A percentile compares a stretch with the other conserved stretches of the same genome.
Conservation (phyloP, 2,797 vertebrate genomes). For the Typhlichthys eigenmanni region DNA sequence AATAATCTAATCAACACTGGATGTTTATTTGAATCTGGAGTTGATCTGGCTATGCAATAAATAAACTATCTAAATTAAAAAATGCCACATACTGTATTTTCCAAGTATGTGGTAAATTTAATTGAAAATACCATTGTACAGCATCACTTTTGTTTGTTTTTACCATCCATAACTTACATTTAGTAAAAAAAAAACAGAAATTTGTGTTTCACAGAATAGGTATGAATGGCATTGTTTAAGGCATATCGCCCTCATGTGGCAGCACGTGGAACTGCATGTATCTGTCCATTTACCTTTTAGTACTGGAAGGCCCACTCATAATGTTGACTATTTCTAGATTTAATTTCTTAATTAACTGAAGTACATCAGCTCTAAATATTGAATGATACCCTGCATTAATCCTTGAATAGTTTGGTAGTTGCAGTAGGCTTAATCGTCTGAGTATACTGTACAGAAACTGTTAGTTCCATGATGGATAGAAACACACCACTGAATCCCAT, state of each 20-base stretch:
- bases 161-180: constrained; percentile 53
- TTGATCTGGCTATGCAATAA: constrained; percentile 59
- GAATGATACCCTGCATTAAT: constrained; percentile 23
- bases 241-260: constrained; percentile 44
- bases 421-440: no score
- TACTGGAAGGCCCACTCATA: no score
- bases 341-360: constrained; percentile 3
- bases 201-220: constrained; percentile 21
- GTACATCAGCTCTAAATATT: constrained; percentile 21
- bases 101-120: constrained; percentile 60
- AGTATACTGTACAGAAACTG: no score
- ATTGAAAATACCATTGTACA: constrained; percentile 71
- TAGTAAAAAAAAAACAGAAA: constrained; percentile 54
- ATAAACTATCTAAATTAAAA: constrained; percentile 1
- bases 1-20: constrained; percentile 14
- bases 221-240: constrained; percentile 16
- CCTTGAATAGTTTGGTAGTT: not conserved
- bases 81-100: not conserved
- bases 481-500: constrained; percentile 4
- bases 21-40: constrained; percentile 7
- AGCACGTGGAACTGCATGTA: constrained; percentile 26
- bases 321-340: not conserved
- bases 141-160: constrained; percentile 56
- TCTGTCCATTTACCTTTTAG: not conserved
- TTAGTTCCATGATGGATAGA: constrained; percentile 15